Base-by-base conservation (phyloP, 1,140 invertebrate species). In the Habropoda laboriosa region DNA sequence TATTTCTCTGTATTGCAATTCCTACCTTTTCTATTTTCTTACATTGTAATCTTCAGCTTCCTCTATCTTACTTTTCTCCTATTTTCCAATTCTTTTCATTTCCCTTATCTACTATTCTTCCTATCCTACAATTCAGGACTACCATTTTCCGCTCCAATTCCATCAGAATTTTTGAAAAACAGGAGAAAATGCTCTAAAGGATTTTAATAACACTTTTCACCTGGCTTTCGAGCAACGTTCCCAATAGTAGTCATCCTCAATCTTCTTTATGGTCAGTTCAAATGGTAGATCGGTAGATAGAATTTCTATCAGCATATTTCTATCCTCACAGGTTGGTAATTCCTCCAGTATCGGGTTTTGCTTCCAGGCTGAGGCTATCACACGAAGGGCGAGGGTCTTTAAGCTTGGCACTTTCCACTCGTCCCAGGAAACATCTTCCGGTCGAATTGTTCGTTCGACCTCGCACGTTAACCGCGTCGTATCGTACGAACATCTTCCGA, bases 191-290 rank as follows among this genome's bases (percentile, higher is more conserved):
- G 24, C 8, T 24, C 12, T 24, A 8, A 63, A 64, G 24, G 10
- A 8, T 64, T 45, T 64, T 3, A 16, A 45, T 45, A 27, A 45
- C 16, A n/a, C 10, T 3, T 55, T 38, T 81, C 71, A 90, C 92
- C 91, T 91, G 40, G 85, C 79, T 72, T 86, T 85, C 1, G 90
- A 87, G 21, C 86, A 86, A 21, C 92, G 88, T 82, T 90, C 79
- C 93, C 93, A 93, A 81, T 91, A 93, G 67, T 89, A 73, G 18
- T 92, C 91, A 42, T 91, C 75, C 0, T 83, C 71, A 49, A 93
- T 89, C 30, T 80, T 79, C 53, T 70, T 82, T 32, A 92, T 89
- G 3, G 83, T 80, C 47, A 92, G 24, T 0, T 92, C 83, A 40
- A 93, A 88, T 2, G 92, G 90, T 6, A 93, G 80, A 77, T 92